These are phyloP conservation scores for Trematomus loennbergii DNA, from an alignment of 2,113 vertebrate genomes.

Conservation along the genomic window DNA sequence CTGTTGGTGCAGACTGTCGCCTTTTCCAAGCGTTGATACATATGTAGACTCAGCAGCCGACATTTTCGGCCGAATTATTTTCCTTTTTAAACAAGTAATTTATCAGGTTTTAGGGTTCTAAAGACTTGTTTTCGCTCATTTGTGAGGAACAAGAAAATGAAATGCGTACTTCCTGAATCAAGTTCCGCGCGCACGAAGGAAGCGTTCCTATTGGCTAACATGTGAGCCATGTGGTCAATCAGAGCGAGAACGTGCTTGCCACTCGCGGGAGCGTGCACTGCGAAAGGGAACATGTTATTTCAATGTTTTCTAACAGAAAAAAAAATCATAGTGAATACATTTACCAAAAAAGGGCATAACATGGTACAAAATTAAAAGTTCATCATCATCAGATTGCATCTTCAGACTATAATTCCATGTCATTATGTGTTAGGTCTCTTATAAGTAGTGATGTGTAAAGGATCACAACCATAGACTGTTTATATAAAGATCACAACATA, in stretches of 20 bases:
- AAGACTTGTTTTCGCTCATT: background rate
- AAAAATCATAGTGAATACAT: no score
- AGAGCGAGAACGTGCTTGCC: background rate
- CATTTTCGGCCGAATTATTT: conserved; percentile 33
- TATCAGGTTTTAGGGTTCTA: background rate
- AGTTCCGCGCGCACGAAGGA: conserved; percentile 56
- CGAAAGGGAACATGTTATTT: background rate
- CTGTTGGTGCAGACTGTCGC: conserved; percentile 74
- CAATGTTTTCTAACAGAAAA: background rate
- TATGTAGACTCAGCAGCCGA: conserved; percentile 16
- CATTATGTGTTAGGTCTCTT: background rate
- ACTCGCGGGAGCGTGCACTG: background rate
- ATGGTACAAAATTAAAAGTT: background rate
- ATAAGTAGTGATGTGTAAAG: no score
- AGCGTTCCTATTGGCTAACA: conserved; percentile 49
- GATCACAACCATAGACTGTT: no score
- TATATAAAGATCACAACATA: background rate
- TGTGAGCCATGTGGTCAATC: conserved; percentile 6
- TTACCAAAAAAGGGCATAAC: background rate
- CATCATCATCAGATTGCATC: background rate
- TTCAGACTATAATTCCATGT: background rate
- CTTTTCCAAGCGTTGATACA: conserved; percentile 49
- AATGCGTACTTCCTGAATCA: conserved; percentile 60
- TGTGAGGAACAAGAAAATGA: background rate
- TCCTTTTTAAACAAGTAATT: fast-evolving